Percentiles rank a stretch among this genome's conserved stretches.
Conservation (phyloP, 2,113 vertebrate genomes). For the Catharus fuscescens region DNA sequence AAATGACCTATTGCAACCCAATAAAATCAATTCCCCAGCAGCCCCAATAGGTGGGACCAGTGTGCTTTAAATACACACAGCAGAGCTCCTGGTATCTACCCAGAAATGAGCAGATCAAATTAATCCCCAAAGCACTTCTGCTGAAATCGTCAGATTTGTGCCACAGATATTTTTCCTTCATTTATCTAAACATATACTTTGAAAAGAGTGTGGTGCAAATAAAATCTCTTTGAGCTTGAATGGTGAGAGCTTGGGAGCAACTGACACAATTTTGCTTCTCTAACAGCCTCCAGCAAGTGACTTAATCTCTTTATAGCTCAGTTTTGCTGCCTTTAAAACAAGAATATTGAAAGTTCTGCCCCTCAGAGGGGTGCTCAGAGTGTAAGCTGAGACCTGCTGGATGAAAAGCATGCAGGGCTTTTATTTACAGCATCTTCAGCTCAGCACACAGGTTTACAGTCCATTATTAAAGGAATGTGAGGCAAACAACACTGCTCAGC, state of each 20-base stretch:
- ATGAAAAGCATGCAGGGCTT: background rate
- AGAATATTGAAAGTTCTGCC: background rate
- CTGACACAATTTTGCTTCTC: background rate
- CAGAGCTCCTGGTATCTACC: background rate
- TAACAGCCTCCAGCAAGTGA: constrained; percentile 13
- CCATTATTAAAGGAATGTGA: background rate
- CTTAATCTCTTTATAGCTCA: background rate
- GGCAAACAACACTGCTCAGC: background rate
- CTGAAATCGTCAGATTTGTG: background rate
- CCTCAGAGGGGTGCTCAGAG: background rate
- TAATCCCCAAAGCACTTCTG: background rate
- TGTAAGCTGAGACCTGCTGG: background rate
- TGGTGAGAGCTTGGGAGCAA: background rate
- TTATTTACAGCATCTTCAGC: background rate
- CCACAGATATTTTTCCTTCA: background rate
- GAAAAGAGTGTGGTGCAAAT: background rate
- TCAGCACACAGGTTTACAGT: background rate
- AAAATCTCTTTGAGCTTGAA: background rate
- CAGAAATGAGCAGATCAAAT: constrained; percentile 13
- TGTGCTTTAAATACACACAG: background rate
- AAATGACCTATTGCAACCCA: background rate
- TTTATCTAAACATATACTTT: background rate
- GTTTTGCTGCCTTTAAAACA: constrained; percentile 11
- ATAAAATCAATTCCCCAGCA: background rate
- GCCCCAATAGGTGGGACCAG: background rate